Evolutionary conservation across 2,888 invertebrate genomes (phyloP).

Genomic region (Nomada fucata): DNA sequence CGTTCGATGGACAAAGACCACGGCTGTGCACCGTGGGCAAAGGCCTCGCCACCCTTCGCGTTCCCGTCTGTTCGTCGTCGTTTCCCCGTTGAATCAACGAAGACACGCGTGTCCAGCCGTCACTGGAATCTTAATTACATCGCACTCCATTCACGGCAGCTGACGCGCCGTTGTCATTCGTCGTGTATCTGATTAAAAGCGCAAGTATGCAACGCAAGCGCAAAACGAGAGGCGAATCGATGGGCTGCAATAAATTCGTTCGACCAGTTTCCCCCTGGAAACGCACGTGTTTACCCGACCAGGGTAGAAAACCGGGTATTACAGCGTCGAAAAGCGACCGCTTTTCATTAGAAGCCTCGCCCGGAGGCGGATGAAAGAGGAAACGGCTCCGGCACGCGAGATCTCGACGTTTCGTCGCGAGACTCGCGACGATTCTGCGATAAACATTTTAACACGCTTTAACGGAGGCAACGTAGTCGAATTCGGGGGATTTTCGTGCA

Average conservation of each 20-base stretch:
- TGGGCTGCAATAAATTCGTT: neutral
- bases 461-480: neutral
- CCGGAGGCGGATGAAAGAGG: conserved; percentile 31
- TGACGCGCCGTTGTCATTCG: conserved; percentile 66
- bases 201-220: neutral
- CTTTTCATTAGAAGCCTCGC: conserved; percentile 33
- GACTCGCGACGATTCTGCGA: conserved; percentile 24
- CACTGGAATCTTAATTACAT: conserved; percentile 79
- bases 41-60: conserved; percentile 2
- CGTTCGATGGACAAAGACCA: conserved; percentile 60
- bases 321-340: conserved; percentile 28
- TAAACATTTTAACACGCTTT: conserved; percentile 15
- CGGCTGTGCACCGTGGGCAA: conserved; percentile 35
- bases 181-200: conserved; percentile 67
- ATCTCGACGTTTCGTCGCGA: conserved; percentile 18
- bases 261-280: conserved; percentile 20
- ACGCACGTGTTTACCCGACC: conserved; percentile 42
- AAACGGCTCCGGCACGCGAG: neutral
- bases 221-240: neutral
- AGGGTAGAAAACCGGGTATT: conserved; percentile 24
- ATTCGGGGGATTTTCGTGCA: too few relatives aligned
- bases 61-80: conserved; percentile 12
- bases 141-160: conserved; percentile 74
- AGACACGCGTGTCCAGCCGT: conserved; percentile 46
- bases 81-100: conserved; percentile 29